Base-by-base conservation (phyloP, 2,113 vertebrate species). In the Asarcornis scutulata region DNA sequence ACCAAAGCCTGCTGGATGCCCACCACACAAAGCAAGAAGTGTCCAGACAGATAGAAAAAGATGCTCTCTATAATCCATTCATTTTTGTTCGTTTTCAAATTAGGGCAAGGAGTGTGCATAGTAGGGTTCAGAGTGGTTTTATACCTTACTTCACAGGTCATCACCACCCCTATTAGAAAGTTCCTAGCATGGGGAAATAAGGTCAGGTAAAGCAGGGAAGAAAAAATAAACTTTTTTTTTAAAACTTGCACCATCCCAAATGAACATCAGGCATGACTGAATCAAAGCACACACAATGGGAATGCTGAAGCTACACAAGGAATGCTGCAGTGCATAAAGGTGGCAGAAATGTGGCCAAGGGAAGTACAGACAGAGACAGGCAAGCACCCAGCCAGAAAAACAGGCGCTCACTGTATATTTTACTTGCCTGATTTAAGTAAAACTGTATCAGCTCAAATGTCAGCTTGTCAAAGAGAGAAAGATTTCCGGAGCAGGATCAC, bases 321-420 rank as follows among this genome's bases (percentile, higher is more conserved):
- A 94, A 89, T 63, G 25, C 14, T 67, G 42, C 53, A 20, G 25
- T 55, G 36, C 40, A 50, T n/a, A 52, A 66, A 86, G 29, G 34
- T 79, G 77, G 91, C 53, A 71, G 84, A 74, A 34, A 50, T 7
- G 32, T 68, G 50, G 36, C 36, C 50, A 80, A 55, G 34, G 4
- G 6, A 27, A 91, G n/a, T 48, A 80, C 18, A 50, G 25, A 52
- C 29, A 50, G 53, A 62, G 38, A 85, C 5, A 80, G 67, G 63
- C 74, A 88, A 94, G 59, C 29, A 74, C 17, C n/a, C 77, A 96
- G 44, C 53, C 7, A 3, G 80, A 93, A 94, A 94, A 96, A 55
- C 79, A 95, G 85, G 73, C 58, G 34, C 58, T 83, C n/a, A 13
- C 73, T 88, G 69, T 83, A 52, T 93, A 89, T 96, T 89, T 93